These are phyloP conservation scores for Hipposideros armiger DNA, from an alignment of 2,113 vertebrate genomes.

Conservation along the genomic window DNA sequence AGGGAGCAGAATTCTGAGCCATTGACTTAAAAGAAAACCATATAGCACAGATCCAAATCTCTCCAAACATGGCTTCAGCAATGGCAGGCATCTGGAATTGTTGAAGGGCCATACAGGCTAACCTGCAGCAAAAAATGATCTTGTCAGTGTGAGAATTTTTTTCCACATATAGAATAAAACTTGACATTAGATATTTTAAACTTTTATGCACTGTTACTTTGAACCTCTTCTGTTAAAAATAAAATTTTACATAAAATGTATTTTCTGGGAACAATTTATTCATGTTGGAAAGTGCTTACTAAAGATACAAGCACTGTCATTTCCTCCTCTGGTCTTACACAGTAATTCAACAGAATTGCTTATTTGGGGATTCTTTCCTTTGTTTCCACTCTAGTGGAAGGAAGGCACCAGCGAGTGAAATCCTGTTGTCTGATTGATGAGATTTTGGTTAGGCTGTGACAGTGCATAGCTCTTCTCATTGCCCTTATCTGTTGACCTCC, in stretches of 20 bases:
- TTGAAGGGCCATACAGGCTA: not conserved
- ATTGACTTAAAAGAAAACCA: slow-evolving; percentile 47
- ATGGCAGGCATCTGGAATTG: not conserved
- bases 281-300: slow-evolving; percentile 69
- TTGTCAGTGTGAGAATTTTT: slow-evolving; percentile 1
- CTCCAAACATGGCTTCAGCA: not conserved
- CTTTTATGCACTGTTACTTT: slow-evolving; percentile 56
- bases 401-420: slow-evolving; percentile 72
- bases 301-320: slow-evolving; percentile 55
- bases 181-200: slow-evolving; percentile 34
- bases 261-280: slow-evolving; percentile 71
- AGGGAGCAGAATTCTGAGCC: not conserved
- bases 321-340: slow-evolving; percentile 55
- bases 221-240: slow-evolving; percentile 56
- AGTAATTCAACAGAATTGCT: slow-evolving; percentile 71
- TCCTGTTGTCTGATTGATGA: slow-evolving; percentile 79
- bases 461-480: slow-evolving; percentile 68
- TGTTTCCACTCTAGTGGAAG: slow-evolving; percentile 72
- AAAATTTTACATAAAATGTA: slow-evolving; percentile 69
- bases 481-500: slow-evolving; percentile 69
- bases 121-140: not conserved
- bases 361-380: slow-evolving; percentile 65
- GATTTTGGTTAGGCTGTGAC: slow-evolving; percentile 70
- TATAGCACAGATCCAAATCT: slow-evolving; percentile 53
- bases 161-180: not conserved